These are phyloP conservation scores for Ailurus styani DNA, from an alignment of 2,113 vertebrate species.

Conservation along the genomic window DNA sequence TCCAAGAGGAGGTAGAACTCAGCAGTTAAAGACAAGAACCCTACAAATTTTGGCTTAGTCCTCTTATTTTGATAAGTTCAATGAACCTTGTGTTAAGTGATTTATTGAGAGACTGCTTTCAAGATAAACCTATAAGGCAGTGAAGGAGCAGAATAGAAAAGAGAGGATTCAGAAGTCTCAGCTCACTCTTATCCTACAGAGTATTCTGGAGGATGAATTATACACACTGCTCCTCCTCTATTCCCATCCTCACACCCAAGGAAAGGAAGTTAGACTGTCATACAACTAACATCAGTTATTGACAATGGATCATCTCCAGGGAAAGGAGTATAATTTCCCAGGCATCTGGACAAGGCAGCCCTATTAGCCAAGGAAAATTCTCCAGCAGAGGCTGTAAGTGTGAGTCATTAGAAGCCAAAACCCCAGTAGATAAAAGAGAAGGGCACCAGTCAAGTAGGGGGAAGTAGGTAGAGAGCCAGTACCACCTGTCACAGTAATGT, in stretches of 20 bases:
- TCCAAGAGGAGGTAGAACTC: neutral
- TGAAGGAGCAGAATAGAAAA: neutral
- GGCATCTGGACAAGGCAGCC: neutral
- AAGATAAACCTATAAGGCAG: neutral
- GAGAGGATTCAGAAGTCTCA: neutral
- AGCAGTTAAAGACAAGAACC: neutral
- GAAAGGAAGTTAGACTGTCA: neutral
- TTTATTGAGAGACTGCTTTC: neutral
- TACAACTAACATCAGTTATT: neutral
- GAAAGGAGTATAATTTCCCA: neutral
- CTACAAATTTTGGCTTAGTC: neutral
- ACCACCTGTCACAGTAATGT: neutral
- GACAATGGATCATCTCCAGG: neutral
- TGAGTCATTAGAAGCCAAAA: neutral
- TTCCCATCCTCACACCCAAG: fast-evolving
- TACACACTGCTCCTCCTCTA: fast-evolving
- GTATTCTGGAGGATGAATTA: neutral
- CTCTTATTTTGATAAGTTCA: neutral
- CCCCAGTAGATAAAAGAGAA: neutral
- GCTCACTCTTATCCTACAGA: neutral
- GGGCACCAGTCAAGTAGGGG: neutral
- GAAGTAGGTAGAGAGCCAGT: neutral
- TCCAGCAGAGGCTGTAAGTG: neutral
- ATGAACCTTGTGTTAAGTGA: neutral
- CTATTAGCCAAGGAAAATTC: neutral